phyloP scores from a whole-genome alignment of 2,888 invertebrate genomes.

The Hydrotaea diabolus region DNA sequence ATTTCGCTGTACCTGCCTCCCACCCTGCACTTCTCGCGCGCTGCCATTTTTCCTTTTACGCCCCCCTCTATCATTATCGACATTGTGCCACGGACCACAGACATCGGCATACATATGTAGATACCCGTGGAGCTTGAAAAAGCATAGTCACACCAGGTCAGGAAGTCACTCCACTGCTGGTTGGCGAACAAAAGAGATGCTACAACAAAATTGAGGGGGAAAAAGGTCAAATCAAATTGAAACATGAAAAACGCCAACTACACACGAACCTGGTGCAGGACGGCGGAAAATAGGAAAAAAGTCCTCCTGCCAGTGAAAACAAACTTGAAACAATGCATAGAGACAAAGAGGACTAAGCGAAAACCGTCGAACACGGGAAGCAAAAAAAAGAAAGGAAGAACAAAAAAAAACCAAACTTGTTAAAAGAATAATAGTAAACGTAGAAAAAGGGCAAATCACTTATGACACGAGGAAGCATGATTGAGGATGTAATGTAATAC shows the following conservation, averaged over 20 bases:
- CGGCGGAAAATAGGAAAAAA: slow-evolving; percentile 29
- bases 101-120: not conserved
- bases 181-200: not conserved
- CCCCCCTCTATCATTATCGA: too few relatives aligned
- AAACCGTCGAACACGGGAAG: not conserved
- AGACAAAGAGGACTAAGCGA: not conserved
- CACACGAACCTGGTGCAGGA: not conserved
- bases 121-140: not conserved
- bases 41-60: too few relatives aligned
- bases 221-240: slow-evolving; percentile 53
- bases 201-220: slow-evolving; percentile 20
- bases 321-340: not conserved
- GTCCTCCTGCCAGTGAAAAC: not conserved
- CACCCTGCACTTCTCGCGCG: too few relatives aligned
- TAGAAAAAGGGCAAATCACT: slow-evolving; percentile 64
- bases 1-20: not conserved
- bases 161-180: slow-evolving; percentile 46
- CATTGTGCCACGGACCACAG: not conserved
- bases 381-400: too few relatives aligned
- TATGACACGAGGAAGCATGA: slow-evolving; percentile 59
- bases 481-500: slow-evolving; percentile 50
- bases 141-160: slow-evolving; percentile 27
- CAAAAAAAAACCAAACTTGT: slow-evolving; percentile 41
- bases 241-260: slow-evolving; percentile 40
- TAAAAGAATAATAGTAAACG: slow-evolving; percentile 59